Conservation (phyloP, 2,113 vertebrate genomes). For the Syngnathus typhle region DNA sequence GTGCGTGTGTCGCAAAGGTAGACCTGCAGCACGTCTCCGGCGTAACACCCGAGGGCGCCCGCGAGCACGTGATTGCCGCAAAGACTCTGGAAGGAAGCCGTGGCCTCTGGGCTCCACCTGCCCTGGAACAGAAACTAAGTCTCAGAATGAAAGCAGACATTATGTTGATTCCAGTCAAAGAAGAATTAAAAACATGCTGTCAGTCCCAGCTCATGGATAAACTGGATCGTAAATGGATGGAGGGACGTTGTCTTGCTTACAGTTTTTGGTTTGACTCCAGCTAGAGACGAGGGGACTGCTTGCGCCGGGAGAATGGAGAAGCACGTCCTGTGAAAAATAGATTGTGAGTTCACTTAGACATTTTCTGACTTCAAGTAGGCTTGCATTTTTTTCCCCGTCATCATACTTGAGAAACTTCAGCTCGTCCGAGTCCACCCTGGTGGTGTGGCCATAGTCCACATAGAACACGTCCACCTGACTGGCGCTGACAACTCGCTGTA, state of each 20-base stretch:
- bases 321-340: conserved; percentile 68
- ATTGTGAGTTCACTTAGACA: background rate
- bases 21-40: conserved; percentile 75
- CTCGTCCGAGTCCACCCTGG: conserved; percentile 61
- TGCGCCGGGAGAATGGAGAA: conserved; percentile 86
- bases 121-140: conserved; percentile 55
- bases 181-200: background rate
- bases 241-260: conserved; percentile 51
- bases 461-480: conserved; percentile 83
- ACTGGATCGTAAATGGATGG: background rate
- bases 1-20: conserved; percentile 86
- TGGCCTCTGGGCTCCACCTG: conserved; percentile 74
- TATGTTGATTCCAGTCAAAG: background rate
- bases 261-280: conserved; percentile 72
- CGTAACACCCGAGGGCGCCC: conserved; percentile 78
- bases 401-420: conserved; percentile 88
- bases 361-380: background rate
- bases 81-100: conserved; percentile 72
- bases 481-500: conserved; percentile 74
- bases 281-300: conserved; percentile 80
- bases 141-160: background rate
- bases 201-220: background rate
- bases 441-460: conserved; percentile 80
- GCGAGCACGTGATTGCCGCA: conserved; percentile 77
- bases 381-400: background rate